Percentiles rank a stretch among this genome's conserved stretches.
These are phyloP conservation scores for Tipula vernalis DNA, from an alignment of 2,888 invertebrate genomes.

Conservation along the genomic window DNA sequence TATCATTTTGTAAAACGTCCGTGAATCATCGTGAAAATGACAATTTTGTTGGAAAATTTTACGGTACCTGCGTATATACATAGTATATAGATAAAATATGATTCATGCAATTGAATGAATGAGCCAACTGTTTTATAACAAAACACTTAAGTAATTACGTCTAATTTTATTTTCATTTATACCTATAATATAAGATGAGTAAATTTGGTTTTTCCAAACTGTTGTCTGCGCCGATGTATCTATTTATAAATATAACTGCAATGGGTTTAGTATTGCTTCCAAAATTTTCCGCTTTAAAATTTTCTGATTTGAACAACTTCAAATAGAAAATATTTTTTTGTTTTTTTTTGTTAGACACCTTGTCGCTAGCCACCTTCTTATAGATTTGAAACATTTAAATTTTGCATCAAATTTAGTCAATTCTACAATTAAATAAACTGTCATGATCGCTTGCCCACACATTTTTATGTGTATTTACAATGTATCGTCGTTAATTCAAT, in stretches of 20 bases:
- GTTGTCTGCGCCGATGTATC: background rate
- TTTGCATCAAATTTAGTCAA: too few species aligned
- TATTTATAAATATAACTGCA: too few species aligned
- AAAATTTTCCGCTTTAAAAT: background rate
- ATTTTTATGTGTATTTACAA: too few species aligned
- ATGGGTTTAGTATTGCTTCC: background rate
- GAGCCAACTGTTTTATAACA: background rate
- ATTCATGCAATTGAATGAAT: background rate
- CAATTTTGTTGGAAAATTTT: background rate
- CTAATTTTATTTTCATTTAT: background rate
- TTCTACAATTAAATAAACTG: too few species aligned
- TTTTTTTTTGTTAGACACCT: too few species aligned
- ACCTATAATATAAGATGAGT: background rate
- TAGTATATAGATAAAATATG: background rate
- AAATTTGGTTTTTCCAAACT: background rate
- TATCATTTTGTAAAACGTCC: too few species aligned
- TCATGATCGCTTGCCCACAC: too few species aligned
- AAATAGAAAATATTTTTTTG: background rate
- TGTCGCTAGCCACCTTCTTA: too few species aligned
- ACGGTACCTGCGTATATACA: background rate
- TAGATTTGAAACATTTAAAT: too few species aligned
- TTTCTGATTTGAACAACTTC: background rate
- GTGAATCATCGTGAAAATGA: too few species aligned
- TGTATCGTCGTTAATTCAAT: too few species aligned
- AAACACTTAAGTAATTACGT: background rate